Conservation (phyloP, 2,797 vertebrate genomes). For the Xyrichtys novacula region DNA sequence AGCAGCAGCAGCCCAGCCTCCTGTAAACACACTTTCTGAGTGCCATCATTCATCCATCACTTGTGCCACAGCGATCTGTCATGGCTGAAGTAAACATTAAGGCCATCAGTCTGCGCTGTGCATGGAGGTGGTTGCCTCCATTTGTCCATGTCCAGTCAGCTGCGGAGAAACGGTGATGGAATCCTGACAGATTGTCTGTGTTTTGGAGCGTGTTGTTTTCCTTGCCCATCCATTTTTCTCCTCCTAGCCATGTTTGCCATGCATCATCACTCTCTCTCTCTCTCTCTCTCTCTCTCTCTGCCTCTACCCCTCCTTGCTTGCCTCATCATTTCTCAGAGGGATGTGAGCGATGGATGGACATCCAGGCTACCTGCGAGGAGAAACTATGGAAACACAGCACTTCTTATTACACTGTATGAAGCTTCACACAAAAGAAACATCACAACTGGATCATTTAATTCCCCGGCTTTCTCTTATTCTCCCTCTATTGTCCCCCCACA, state of each 20-base stretch:
- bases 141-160: constrained; percentile 82
- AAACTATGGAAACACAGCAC: constrained; percentile 61
- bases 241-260: constrained; percentile 77
- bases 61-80: constrained; percentile 70
- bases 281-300: constrained; percentile 24
- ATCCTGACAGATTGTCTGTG: constrained; percentile 83
- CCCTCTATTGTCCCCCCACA: constrained; percentile 8
- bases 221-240: constrained; percentile 81
- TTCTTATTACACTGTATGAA: constrained; percentile 40
- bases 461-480: constrained; percentile 26
- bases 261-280: constrained; percentile 76
- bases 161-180: constrained; percentile 78
- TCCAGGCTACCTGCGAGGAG: constrained; percentile 66
- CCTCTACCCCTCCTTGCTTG: constrained; percentile 56
- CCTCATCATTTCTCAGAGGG: constrained; percentile 72
- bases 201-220: constrained; percentile 84
- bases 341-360: constrained; percentile 53
- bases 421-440: constrained; percentile 47
- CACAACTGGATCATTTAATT: constrained; percentile 46
- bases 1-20: background rate
- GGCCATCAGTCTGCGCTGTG: constrained; percentile 77
- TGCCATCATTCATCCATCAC: constrained; percentile 66
- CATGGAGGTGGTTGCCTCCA: constrained; percentile 71
- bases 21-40: constrained; percentile 26
- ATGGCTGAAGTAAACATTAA: constrained; percentile 80